A percentile compares a stretch with the other conserved stretches of the same genome.
Conservation (phyloP, 2,797 vertebrate genomes). For the Odontamblyopus rebecca region DNA sequence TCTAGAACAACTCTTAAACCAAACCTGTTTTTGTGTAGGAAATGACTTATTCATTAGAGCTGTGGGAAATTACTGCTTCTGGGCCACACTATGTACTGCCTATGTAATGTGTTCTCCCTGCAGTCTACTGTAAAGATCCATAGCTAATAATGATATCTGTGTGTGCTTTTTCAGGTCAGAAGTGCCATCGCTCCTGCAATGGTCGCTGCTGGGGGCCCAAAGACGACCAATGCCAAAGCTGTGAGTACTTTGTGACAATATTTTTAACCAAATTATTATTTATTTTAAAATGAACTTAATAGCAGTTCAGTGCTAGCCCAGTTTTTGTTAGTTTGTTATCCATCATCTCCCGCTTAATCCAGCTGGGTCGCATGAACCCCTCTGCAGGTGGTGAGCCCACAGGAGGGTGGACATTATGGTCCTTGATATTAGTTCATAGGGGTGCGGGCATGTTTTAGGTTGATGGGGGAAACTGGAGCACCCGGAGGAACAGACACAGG, state of each 20-base stretch:
- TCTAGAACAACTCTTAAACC: conserved; percentile 12
- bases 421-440: no score
- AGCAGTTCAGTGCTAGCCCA: neutral
- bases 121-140: neutral
- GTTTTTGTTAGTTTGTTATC: neutral
- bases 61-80: conserved; percentile 9
- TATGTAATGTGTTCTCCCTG: neutral
- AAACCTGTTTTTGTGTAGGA: conserved; percentile 5
- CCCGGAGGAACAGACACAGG: no score
- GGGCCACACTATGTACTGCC: neutral
- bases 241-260: conserved; percentile 79
- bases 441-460: no score
- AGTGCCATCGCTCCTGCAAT: conserved; percentile 91
- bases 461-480: no score
- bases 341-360: no score
- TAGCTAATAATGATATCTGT: neutral
- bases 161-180: conserved; percentile 82
- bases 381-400: no score
- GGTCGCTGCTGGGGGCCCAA: conserved; percentile 96
- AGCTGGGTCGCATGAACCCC: no score
- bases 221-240: conserved; percentile 90
- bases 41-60: neutral
- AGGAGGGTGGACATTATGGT: no score
- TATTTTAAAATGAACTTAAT: no score
- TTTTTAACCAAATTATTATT: no score